Conservation (phyloP, 2,113 vertebrate species). For the Pristiophorus japonicus region DNA sequence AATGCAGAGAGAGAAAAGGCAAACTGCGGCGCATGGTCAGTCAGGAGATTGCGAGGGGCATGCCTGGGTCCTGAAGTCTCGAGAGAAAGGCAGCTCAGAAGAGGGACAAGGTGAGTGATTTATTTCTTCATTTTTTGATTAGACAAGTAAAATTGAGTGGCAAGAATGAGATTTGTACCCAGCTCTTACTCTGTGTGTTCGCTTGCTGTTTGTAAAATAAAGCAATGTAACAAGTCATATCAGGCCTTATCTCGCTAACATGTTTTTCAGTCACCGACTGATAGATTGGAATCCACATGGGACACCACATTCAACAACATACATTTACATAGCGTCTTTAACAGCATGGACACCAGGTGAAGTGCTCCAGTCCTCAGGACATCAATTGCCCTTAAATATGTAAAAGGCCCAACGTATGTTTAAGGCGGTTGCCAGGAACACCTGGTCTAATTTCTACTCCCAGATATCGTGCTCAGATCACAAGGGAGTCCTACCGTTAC, state of each 20-base stretch:
- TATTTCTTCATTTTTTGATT: too few relatives aligned
- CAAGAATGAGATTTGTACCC: too few relatives aligned
- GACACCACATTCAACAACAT: too few relatives aligned
- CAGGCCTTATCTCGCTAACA: not conserved
- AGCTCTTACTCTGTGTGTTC: not conserved
- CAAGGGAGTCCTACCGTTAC: not conserved
- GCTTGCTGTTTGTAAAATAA: not conserved
- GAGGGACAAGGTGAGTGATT: too few relatives aligned
- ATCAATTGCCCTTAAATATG: not conserved
- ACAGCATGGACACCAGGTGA: not conserved
- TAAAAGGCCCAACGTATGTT: not conserved
- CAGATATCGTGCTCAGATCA: not conserved
- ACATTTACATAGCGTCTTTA: too few relatives aligned
- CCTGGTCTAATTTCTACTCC: not conserved
- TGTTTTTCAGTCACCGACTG: not conserved
- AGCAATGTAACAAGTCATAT: not conserved
- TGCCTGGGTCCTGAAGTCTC: not conserved
- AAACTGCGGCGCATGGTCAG: not conserved
- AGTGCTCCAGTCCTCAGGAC: not conserved
- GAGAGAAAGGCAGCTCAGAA: too few relatives aligned
- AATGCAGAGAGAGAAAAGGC: not conserved
- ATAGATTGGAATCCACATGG: not conserved
- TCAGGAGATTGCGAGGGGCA: not conserved
- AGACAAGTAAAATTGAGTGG: not conserved
- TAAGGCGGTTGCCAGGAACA: not conserved